These are phyloP conservation scores for Gastrophysa polygoni DNA, from an alignment of 2,888 invertebrate genomes.

Conservation along the genomic window DNA sequence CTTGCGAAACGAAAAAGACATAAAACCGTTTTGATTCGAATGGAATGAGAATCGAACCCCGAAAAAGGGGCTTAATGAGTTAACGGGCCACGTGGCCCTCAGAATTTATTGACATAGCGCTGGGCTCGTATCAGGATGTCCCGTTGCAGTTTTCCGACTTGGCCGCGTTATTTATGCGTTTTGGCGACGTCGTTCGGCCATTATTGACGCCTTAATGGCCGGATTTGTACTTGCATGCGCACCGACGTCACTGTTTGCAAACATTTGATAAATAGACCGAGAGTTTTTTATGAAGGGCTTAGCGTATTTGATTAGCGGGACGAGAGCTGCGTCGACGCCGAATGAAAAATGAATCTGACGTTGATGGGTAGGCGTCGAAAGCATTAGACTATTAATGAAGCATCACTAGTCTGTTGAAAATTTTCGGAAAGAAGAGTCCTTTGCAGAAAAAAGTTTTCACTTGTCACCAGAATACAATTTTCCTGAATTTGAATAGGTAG, in stretches of 20 bases:
- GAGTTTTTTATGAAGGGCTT: slow-evolving; percentile 41
- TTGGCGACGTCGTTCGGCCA: slow-evolving; percentile 58
- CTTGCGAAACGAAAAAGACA: slow-evolving; percentile 31
- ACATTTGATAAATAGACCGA: slow-evolving; percentile 57
- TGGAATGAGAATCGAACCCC: slow-evolving; percentile 27
- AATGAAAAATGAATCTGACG: slow-evolving; percentile 4
- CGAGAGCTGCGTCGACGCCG: slow-evolving; percentile 15
- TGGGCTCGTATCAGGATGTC: slow-evolving; percentile 53
- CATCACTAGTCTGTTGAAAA: no score
- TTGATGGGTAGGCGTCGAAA: not conserved
- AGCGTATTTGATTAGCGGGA: slow-evolving; percentile 47
- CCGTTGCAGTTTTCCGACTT: slow-evolving; percentile 46
- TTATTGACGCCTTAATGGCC: slow-evolving; percentile 60
- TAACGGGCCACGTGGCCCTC: slow-evolving; percentile 26
- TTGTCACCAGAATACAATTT: no score
- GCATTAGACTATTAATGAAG: no score
- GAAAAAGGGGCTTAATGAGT: slow-evolving; percentile 30
- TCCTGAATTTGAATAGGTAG: no score
- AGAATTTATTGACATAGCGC: slow-evolving; percentile 32
- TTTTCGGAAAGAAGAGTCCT: no score
- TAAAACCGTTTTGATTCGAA: slow-evolving; percentile 29
- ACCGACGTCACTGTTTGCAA: slow-evolving; percentile 58
- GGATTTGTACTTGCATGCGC: slow-evolving; percentile 58
- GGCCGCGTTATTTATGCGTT: slow-evolving; percentile 58
- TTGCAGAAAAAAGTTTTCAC: no score